Evolutionary conservation across 2,113 vertebrate genomes (phyloP).

Genomic region (Cyprinodon variegatus): DNA sequence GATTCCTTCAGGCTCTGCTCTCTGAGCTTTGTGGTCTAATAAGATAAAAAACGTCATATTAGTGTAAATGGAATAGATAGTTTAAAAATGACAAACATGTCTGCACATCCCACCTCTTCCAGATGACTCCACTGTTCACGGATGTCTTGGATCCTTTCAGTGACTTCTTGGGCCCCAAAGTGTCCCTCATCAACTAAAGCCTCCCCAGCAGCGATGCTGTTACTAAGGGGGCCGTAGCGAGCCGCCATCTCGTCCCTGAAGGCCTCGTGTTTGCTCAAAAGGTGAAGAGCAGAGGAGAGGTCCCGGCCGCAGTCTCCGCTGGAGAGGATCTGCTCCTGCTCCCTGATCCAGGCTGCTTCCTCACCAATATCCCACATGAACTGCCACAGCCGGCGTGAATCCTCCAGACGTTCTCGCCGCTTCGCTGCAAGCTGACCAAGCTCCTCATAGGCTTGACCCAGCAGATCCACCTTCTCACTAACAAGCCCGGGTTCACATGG

Average conservation of each 20-base stretch:
- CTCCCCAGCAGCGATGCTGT: constrained; percentile 85
- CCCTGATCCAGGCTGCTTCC: constrained; percentile 90
- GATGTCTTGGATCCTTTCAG: constrained; percentile 81
- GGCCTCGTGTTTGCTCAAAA: constrained; percentile 90
- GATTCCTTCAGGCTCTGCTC: constrained; percentile 84
- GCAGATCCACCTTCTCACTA: constrained; percentile 80
- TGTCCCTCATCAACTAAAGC: constrained; percentile 85
- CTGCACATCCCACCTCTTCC: constrained; percentile 74
- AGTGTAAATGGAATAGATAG: background rate
- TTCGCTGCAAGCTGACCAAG: constrained; percentile 81
- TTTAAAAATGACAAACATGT: background rate
- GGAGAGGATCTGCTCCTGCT: constrained; percentile 89
- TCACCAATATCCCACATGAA: constrained; percentile 93
- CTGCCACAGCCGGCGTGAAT: constrained; percentile 88
- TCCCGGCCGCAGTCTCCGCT: constrained; percentile 87
- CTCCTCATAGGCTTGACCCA: constrained; percentile 85
- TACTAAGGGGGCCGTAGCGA: constrained; percentile 85
- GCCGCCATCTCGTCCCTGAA: constrained; percentile 91
- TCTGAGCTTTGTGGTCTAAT: constrained; percentile 80
- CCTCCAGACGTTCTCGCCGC: constrained; percentile 84
- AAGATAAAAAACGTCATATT: constrained; percentile 11
- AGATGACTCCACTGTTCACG: constrained; percentile 85
- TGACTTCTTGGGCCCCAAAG: constrained; percentile 81
- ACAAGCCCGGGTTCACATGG: constrained; percentile 90
- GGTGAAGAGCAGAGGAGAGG: constrained; percentile 85